Conservation (phyloP, 2,113 vertebrate genomes). For the Barnardius zonarius region DNA sequence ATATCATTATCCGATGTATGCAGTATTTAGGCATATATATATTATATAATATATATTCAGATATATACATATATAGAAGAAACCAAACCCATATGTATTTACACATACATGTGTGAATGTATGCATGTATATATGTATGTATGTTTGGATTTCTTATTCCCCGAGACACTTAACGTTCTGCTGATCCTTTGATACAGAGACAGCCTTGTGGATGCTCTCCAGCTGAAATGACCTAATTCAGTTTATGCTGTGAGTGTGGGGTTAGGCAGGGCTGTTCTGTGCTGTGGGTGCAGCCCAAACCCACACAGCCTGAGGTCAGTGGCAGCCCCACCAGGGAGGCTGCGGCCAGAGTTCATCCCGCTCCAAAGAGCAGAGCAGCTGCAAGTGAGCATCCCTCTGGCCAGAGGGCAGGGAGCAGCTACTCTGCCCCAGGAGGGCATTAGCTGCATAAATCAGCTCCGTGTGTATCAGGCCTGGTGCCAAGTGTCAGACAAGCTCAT, state of each 20-base stretch:
- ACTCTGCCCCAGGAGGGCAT: not conserved
- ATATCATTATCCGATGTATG: not conserved
- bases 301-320: not conserved
- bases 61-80: not conserved
- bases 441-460: not conserved
- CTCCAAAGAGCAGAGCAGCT: not conserved
- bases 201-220: not conserved
- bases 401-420: not conserved
- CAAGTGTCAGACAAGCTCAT: not conserved
- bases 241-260: not conserved
- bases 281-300: not conserved
- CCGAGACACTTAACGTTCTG: not conserved
- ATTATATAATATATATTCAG: not conserved
- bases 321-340: not conserved
- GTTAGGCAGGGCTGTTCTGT: not conserved
- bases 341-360: rapidly evolving
- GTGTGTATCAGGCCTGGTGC: not conserved
- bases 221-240: not conserved
- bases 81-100: not conserved
- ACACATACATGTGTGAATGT: not conserved
- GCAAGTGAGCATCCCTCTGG: rapidly evolving
- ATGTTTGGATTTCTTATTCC: not conserved
- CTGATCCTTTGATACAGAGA: not conserved
- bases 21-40: not conserved
- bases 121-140: not conserved